Evolutionary conservation across 1,140 invertebrate genomes (phyloP), one percentile per base, ranked within the genome.

Genomic region (Saccostrea echinata): DNA sequence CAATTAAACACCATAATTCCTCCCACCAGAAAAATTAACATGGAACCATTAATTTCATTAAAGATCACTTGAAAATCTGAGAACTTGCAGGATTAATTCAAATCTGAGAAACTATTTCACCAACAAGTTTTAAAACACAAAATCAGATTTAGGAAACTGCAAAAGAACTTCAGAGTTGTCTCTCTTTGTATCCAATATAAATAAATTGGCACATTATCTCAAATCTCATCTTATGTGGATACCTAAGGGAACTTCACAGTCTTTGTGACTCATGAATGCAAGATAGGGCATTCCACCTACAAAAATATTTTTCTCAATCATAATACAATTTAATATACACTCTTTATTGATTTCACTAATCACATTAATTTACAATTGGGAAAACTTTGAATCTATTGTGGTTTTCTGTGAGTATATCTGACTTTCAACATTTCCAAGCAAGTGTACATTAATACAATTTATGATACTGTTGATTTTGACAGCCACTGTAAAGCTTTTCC

Each of bases 201-300:
- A 16, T 27, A 71, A 33, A 71, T 71, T 12, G 16, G 27, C 24
- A 16, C 0, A 16, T 24, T 13, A 71, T 71, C 68, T 71, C 9
- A 13, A 33, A 71, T 71, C 24, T 33, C 68, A 71, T 71, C 27
- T 71, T 24, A 0, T 13, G n/a, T 33, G 11, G 68, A 27, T 13
- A 71, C 24, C 16, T 24, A 13, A 16, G 68, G 68, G 27, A 13
- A 30, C 16, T 71, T 3, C 6, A 13, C 9, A 33, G 27, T 71
- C 68, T 71, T 33, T 33, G 30, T 71, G 68, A 71, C 68, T 71
- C 68, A 71, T 71, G 16, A 43, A 2, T 43, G 35, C 27, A 30
- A 71, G 68, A 71, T 71, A 71, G 27, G 27, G 30, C 27, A 61
- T 24, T 71, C 30, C 68, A 71, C 68, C 68, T 71, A 71, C 30